Conservation (phyloP, 2,888 invertebrate genomes). For the Anticlea derivata region DNA sequence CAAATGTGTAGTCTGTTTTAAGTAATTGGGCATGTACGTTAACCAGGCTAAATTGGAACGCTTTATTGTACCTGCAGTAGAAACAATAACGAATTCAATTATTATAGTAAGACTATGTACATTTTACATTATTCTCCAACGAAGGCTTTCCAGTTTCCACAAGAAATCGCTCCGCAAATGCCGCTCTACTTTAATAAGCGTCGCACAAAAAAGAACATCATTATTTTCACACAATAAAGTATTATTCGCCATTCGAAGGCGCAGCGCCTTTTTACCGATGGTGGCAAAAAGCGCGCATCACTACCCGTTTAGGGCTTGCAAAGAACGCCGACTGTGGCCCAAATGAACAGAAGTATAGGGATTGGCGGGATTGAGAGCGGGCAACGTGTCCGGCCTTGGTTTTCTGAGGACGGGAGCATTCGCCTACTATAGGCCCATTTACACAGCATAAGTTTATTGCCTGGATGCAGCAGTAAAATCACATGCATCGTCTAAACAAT, state of each 20-base stretch:
- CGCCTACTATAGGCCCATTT: no score
- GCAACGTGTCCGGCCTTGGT: slow-evolving; percentile 6
- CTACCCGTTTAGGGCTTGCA: slow-evolving; percentile 63
- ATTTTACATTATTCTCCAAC: neutral
- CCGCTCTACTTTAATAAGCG: slow-evolving; percentile 33
- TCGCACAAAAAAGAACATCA: slow-evolving; percentile 37
- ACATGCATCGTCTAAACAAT: no score
- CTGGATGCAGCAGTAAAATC: no score
- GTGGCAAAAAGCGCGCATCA: slow-evolving; percentile 66
- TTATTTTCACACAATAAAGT: slow-evolving; percentile 41
- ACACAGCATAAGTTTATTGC: no score
- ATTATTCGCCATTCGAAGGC: slow-evolving; percentile 38
- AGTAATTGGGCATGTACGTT: no score
- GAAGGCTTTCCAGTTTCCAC: slow-evolving; percentile 17
- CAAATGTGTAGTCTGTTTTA: no score
- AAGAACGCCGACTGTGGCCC: slow-evolving; percentile 59
- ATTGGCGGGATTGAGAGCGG: slow-evolving; percentile 44
- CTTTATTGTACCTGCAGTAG: no score
- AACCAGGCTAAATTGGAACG: no score
- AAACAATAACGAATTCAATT: no score
- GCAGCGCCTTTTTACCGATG: slow-evolving; percentile 62
- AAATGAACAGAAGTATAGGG: slow-evolving; percentile 48
- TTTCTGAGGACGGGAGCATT: no score
- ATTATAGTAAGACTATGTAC: no score
- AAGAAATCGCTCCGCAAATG: slow-evolving; percentile 18